Evolutionary conservation across 2,113 vertebrate species (phyloP), one percentile per base, ranked within the genome.

Genomic region (Sardina pilchardus): DNA sequence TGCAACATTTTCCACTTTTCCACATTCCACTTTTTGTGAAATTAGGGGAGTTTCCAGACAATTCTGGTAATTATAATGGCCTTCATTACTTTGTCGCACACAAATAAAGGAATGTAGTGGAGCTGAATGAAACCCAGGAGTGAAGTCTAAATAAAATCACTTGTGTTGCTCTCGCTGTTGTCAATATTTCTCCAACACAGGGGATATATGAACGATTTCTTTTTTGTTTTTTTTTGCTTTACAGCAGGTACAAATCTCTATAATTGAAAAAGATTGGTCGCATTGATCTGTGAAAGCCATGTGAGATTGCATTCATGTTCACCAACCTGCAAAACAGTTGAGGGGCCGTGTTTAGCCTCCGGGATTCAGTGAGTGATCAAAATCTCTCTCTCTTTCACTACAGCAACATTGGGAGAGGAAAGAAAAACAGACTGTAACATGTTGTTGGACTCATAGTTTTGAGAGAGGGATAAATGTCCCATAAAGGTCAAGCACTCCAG

Each of bases 211-310:
- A 36, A 78, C 34, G 71, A 78, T 78, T 78, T 78, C 36, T 7
- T 71, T 71, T 34, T 71, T n/a, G 3, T 7, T 24, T 63, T 21
- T 59, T 63, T 26, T 71, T 34, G 14, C 4, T 26, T 34, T 14
- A 16, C 71, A 87, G 81, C 91, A 83, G 85, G 59, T 67, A 86
- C 87, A 91, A 86, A 91, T 93, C 91, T 91, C 86, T 86, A 87
- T 92, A 92, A 93, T 93, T 92, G 89, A 89, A 93, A 90, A 90
- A 85, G 81, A 86, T 90, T 81, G 59, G 81, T 81, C 85, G 44
- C 86, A 91, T 91, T 93, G 90, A 93, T 93, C 91, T 88, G 83
- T 85, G 45, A 86, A 88, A 82, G 88, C 82, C 39, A 78, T 83
- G 56, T 85, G 85, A 89, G 87, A 81, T 87, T 86, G 84, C 85